Base-by-base conservation (phyloP, 2,113 vertebrate species). In the Leucopsar rothschildi region DNA sequence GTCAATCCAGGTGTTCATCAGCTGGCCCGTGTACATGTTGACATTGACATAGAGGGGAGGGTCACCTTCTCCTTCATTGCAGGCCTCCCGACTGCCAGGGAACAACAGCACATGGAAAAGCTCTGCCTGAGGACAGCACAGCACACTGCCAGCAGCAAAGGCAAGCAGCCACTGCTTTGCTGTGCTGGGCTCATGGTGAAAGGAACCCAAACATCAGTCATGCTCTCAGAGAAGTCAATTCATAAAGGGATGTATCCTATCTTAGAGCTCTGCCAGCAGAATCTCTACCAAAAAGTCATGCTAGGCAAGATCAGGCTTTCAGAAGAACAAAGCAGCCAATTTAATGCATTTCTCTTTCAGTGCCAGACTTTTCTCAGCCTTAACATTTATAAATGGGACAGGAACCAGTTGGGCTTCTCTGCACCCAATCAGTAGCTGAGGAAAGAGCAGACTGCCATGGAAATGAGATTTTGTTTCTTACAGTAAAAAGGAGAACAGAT, bases 1-100 rank as follows among this genome's bases (percentile, higher is more conserved):
- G 97, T 99, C 99, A 3, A 99, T 99, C 99, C 99, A 99, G 2
- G 99, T 99, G 98, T 99, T 99, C 99, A 99, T 99, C 81, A 99
- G 98, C 96, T 99, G 99, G 16, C 99, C 99, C 2, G 98, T 99
- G 96, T 99, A 99, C 99, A 99, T 99, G 98, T 99, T 99, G 25
- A 99, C 99, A 2, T 99, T 99, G 40, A 99, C 99, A 1, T 99
- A 99, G 2, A 99, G 98, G 9, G 99, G 99, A 13, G 99, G 99
- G 95, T 99, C 99, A 4, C 99, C 99, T 49, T 99, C 99, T 25
- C 99, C 99, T 95, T 99, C 99, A 17, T 99, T 99, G 93, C 99
- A 99, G 17, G 98, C 98, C 96, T 99, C 99, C 73, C 99, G 97
- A 4, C 99, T 99, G 91, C 45, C 69, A 72, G 59, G 78, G 11